A percentile compares a stretch with the other conserved stretches of the same genome.
Evolutionary conservation across 2,113 vertebrate species (phyloP).

Genomic region (Lontra canadensis): DNA sequence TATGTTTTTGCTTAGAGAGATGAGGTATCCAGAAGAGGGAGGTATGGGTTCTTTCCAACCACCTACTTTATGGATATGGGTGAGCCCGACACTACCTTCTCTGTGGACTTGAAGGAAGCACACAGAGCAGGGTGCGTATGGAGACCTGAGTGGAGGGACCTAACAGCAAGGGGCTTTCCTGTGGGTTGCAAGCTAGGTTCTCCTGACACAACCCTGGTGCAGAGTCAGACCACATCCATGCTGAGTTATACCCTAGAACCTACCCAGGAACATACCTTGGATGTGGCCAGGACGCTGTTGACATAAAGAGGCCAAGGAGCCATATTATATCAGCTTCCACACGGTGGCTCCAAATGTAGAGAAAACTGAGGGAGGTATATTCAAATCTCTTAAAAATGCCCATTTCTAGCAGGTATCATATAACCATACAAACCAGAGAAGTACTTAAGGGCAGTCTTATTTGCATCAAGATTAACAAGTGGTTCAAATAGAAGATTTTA

Average conservation of each 20-base stretch:
- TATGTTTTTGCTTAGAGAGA: not conserved
- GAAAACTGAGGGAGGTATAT: not conserved
- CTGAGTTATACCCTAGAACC: not conserved
- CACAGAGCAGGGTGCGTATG: fast-evolving
- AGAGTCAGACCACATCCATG: not conserved
- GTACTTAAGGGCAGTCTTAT: not conserved
- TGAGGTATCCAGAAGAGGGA: not conserved
- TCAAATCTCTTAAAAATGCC: not conserved
- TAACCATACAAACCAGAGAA: not conserved
- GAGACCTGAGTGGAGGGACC: not conserved
- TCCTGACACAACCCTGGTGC: not conserved
- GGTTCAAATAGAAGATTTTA: not conserved
- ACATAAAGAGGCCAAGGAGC: not conserved
- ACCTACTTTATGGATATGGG: not conserved
- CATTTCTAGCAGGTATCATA: not conserved
- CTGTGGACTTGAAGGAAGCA: not conserved
- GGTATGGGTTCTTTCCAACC: fast-evolving
- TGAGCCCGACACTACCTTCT: not conserved
- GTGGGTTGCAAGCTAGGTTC: not conserved
- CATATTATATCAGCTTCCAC: fast-evolving
- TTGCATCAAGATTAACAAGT: not conserved
- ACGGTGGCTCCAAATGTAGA: not conserved
- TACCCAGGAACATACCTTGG: not conserved
- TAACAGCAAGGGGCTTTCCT: not conserved
- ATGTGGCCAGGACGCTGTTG: not conserved